These are phyloP conservation scores for Leuctra nigra DNA, from an alignment of 2,888 invertebrate genomes.

Conservation along the genomic window DNA sequence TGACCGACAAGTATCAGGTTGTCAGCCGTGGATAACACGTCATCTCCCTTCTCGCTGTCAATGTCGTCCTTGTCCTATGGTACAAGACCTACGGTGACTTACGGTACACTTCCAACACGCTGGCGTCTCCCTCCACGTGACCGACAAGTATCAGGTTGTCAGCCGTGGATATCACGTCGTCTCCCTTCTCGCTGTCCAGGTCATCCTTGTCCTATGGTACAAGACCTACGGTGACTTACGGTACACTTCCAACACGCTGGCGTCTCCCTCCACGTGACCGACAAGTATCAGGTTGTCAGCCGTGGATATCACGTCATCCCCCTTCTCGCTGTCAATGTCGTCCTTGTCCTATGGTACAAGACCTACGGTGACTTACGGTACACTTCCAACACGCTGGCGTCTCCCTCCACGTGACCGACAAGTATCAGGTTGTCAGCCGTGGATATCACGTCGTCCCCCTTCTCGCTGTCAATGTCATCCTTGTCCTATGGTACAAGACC, in stretches of 20 bases:
- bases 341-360: no score
- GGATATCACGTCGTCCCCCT: slow-evolving; percentile 85
- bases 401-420: slow-evolving; percentile 75
- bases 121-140: slow-evolving; percentile 79
- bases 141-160: slow-evolving; percentile 89
- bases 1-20: slow-evolving; percentile 84
- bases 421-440: slow-evolving; percentile 83
- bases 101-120: slow-evolving; percentile 84
- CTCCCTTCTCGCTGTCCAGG: slow-evolving; percentile 74
- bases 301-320: slow-evolving; percentile 82
- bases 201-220: slow-evolving; percentile 39
- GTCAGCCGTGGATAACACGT: slow-evolving; percentile 78
- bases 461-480: slow-evolving; percentile 62
- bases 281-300: slow-evolving; percentile 84
- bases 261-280: slow-evolving; percentile 67
- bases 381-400: neutral
- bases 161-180: slow-evolving; percentile 77
- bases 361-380: no score
- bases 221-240: no score
- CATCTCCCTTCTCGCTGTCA: slow-evolving; percentile 82
- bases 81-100: no score
- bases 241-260: neutral
- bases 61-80: no score
- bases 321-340: slow-evolving; percentile 72
- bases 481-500: no score